A percentile compares a stretch with the other conserved stretches of the same genome.
Conservation (phyloP, 2,888 invertebrate species). For the Drosophila nr. medialis region DNA sequence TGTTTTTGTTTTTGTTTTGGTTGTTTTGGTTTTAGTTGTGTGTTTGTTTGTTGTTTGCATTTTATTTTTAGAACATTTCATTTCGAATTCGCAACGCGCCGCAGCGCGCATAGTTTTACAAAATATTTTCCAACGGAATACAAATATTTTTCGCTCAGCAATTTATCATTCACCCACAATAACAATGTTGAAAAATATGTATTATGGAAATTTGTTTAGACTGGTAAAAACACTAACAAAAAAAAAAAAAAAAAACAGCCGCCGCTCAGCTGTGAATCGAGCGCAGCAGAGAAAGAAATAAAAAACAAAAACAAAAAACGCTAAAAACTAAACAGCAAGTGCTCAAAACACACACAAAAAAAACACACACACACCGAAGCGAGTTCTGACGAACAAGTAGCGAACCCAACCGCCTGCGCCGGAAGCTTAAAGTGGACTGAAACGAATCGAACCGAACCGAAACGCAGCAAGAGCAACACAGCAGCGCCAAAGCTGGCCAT, state of each 20-base stretch:
- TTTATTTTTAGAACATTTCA: constrained; percentile 72
- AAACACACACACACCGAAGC: constrained; percentile 48
- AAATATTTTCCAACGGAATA: constrained; percentile 53
- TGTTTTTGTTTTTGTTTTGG: constrained; percentile 35
- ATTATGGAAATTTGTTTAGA: constrained; percentile 18
- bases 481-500: constrained; percentile 49
- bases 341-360: neutral
- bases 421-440: constrained; percentile 81
- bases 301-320: constrained; percentile 18
- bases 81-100: constrained; percentile 74
- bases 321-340: constrained; percentile 32
- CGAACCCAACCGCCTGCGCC: constrained; percentile 73
- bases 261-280: constrained; percentile 62
- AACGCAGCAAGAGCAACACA: constrained; percentile 47
- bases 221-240: constrained; percentile 21
- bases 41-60: constrained; percentile 68
- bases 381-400: constrained; percentile 46
- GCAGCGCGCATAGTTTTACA: constrained; percentile 64
- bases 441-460: constrained; percentile 64
- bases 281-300: constrained; percentile 22
- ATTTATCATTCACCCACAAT: constrained; percentile 55
- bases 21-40: constrained; percentile 36
- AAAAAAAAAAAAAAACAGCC: constrained; percentile 14
- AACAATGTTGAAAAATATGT: constrained; percentile 7
- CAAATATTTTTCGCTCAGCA: constrained; percentile 29